Evolutionary conservation across 2,888 invertebrate genomes (phyloP), one percentile per base, ranked within the genome.

Genomic region (Lasioglossum vierecki): DNA sequence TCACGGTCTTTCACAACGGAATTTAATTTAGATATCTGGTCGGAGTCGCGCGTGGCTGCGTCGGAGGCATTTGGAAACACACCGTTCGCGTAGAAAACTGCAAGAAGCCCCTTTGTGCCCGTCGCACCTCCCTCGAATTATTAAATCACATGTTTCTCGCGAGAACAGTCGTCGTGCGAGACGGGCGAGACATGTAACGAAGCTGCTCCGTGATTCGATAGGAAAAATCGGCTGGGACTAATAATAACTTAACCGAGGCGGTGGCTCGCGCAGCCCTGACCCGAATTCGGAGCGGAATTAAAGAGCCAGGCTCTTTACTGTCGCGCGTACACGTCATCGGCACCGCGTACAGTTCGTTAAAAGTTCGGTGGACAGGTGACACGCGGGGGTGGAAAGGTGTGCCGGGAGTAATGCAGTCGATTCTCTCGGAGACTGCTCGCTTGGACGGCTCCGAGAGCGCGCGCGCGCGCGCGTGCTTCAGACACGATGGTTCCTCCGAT

Each of bases 401-500:
- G 30, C 26, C n/a, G 3, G 3, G 35, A 68, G 66, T 68, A 68
- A 68, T 68, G 35, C 30, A 68, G 66, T 68, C 66, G 66, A 22
- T 68, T 35, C 68, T 68, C 22, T 9, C 39, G 11, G 22, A 30
- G 72, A 63, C 41, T 66, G 83, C 46, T 84, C 84, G 22, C 18
- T 75, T 71, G 44, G 66, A 46, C 60, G 63, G 63, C 15, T 30
- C 30, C 15, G n/a, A 35, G 35, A 35, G 35, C 8, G 53, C n/a
- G 53, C 53, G 79, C 68, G 79, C 68, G 72, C n/a, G 79, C 60
- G 72, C 85, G 85, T 79, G 85, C 79, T 76, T 49, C 70, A 41
- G 13, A 15, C 74, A 11, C 49, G 76, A 53, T 66, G 74, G 70
- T 82, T 76, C 78, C 84, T 76, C 76, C 84, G 85, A 77, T 74